Percentiles rank a stretch among this genome's conserved stretches.
These are phyloP conservation scores for Parnassius apollo DNA, from an alignment of 2,888 invertebrate species.

Conservation along the genomic window DNA sequence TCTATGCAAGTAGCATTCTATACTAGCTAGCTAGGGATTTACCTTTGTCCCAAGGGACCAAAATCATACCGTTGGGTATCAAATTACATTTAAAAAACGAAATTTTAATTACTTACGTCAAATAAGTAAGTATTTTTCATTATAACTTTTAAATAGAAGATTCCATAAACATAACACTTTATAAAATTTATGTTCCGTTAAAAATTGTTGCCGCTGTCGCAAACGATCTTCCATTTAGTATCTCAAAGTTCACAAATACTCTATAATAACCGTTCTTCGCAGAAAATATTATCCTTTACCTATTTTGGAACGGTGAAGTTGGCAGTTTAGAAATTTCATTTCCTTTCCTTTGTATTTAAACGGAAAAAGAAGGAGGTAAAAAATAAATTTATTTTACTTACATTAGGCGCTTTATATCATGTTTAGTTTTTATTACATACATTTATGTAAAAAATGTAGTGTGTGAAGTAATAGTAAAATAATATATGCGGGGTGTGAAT, in stretches of 20 bases:
- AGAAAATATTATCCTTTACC: slow-evolving; percentile 44
- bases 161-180: too few relatives aligned
- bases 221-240: slow-evolving; percentile 34
- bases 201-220: slow-evolving; percentile 27
- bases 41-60: too few relatives aligned
- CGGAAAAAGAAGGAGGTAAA: slow-evolving; percentile 20
- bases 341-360: slow-evolving; percentile 31
- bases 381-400: not conserved
- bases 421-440: not conserved
- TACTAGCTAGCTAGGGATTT: too few relatives aligned
- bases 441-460: not conserved
- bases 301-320: slow-evolving; percentile 40
- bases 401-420: not conserved
- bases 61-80: too few relatives aligned
- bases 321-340: slow-evolving; percentile 40
- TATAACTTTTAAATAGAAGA: too few relatives aligned
- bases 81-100: too few relatives aligned
- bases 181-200: too few relatives aligned
- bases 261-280: slow-evolving; percentile 42
- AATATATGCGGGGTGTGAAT: too few relatives aligned
- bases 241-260: slow-evolving; percentile 36
- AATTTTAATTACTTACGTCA: too few relatives aligned
- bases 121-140: too few relatives aligned
- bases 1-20: too few relatives aligned
- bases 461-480: too few relatives aligned